phyloP scores from a whole-genome alignment of 2,113 vertebrate species.

The Typhlomys cinereus region DNA sequence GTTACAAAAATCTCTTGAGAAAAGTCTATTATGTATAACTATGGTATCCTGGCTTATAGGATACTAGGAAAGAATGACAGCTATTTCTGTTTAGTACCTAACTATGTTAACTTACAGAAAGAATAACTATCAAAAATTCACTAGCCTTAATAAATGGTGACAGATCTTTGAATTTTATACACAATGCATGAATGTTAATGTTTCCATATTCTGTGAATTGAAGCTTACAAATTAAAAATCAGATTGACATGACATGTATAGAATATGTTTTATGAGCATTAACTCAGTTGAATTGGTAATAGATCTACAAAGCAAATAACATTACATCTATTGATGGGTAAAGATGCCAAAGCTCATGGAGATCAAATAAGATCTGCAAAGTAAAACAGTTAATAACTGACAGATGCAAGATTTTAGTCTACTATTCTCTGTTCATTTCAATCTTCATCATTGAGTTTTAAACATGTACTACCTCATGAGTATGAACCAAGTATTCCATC shows the following conservation, averaged over 20 bases:
- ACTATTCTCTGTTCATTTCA: too few relatives aligned
- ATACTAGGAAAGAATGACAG: neutral
- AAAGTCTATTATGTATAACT: neutral
- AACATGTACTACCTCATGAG: too few relatives aligned
- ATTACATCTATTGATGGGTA: constrained; percentile 1
- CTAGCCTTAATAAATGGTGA: neutral
- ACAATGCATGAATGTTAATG: neutral
- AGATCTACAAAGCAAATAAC: neutral
- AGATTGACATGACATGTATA: neutral
- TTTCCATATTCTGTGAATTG: neutral
- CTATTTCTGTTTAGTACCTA: neutral
- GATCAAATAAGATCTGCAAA: too few relatives aligned
- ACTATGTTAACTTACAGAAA: neutral
- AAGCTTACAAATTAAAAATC: constrained; percentile 2
- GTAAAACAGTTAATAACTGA: too few relatives aligned
- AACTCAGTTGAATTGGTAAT: constrained; percentile 2
- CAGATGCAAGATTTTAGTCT: too few relatives aligned
- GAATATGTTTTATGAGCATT: constrained; percentile 9
- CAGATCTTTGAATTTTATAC: constrained; percentile 13
- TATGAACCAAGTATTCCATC: too few relatives aligned
- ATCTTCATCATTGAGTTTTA: too few relatives aligned
- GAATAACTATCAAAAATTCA: neutral
- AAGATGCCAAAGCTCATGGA: constrained; percentile 6
- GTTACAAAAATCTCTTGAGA: neutral
- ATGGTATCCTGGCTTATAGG: neutral